These are phyloP conservation scores for Delia radicum DNA, from an alignment of 1,140 invertebrate genomes.

Conservation along the genomic window DNA sequence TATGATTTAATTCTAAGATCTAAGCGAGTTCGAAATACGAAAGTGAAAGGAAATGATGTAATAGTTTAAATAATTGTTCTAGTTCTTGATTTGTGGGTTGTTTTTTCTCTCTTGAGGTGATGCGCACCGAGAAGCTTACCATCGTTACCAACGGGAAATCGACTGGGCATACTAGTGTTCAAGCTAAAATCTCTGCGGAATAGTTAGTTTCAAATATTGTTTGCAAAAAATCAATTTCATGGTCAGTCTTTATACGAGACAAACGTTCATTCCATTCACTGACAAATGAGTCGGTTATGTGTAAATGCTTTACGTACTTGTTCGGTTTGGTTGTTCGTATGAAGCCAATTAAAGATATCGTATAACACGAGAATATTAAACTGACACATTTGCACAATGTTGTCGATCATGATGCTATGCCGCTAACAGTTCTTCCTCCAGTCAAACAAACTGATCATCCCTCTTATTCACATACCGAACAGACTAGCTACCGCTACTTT, in stretches of 20 bases:
- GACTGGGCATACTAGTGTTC: too few relatives aligned
- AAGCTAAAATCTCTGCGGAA: too few relatives aligned
- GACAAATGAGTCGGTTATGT: constrained; percentile 5
- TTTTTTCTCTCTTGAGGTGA: too few relatives aligned
- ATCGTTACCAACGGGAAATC: too few relatives aligned
- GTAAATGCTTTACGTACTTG: neutral
- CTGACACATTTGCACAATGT: constrained; percentile 19
- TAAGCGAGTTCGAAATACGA: too few relatives aligned
- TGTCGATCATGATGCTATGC: neutral
- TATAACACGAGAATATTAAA: constrained; percentile 31
- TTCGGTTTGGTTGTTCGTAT: constrained; percentile 28
- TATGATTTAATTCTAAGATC: too few relatives aligned
- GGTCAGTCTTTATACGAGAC: neutral
- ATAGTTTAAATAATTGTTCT: too few relatives aligned
- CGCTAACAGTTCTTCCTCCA: neutral
- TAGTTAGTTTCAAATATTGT: too few relatives aligned
- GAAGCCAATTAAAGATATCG: constrained; percentile 48
- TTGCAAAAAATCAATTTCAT: neutral
- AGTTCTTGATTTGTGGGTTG: too few relatives aligned
- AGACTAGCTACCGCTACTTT: neutral
- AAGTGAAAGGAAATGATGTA: too few relatives aligned
- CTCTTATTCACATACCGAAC: neutral
- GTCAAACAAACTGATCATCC: neutral
- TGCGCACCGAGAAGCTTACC: too few relatives aligned
- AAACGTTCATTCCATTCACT: neutral